Base-by-base conservation (phyloP, 2,888 invertebrate species). In the Axea sp. region DNA sequence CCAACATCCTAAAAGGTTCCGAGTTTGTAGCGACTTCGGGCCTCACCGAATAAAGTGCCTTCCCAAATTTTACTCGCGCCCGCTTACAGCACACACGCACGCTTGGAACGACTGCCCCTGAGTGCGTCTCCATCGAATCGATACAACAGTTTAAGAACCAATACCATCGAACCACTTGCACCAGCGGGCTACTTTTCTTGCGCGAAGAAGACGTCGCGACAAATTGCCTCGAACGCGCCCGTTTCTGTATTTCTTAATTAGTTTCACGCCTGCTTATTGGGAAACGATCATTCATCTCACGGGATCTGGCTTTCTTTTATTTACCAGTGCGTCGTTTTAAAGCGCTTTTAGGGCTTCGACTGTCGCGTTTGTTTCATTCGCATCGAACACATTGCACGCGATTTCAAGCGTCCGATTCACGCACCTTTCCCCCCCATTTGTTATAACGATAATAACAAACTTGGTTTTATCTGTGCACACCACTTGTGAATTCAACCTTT, bases 1-100 rank as follows among this genome's bases (percentile, higher is more conserved):
- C 62, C 51, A 51, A 47, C 37, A 31, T 62, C 41, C 62, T 62
- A 51, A 62, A 62, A 30, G 62, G 51, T 51, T 62, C 51, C 51
- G 35, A 59, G 33, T 59, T 62, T 9, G 37, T 35, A 39, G 60
- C 47, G 22, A 62, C 51, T 62, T 62, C 39, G 62, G 49, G 24
- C 51, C 51, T 30, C n/a, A 22, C 19, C 39, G 33, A 33, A 37
- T 37, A 30, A n/a, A 35, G 35, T 30, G 17, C 49, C 39, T 62
- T 45, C 19, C 49, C 37, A 26, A 62, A 62, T 19, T 39, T 14
- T 49, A 49, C 35, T 5, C 57, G 24, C 17, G 33, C 43, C 12
- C 24, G n/a, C 24, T 8, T 19, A 2, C 4, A 2, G 2, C 22
- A 19, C 17, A 17, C 37, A 22, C 49, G 22, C 24, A 33, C 49